Percentiles rank a stretch among this genome's conserved stretches.
phyloP scores from a whole-genome alignment of 2,888 invertebrate species.

The Stictocephala bisonia region DNA sequence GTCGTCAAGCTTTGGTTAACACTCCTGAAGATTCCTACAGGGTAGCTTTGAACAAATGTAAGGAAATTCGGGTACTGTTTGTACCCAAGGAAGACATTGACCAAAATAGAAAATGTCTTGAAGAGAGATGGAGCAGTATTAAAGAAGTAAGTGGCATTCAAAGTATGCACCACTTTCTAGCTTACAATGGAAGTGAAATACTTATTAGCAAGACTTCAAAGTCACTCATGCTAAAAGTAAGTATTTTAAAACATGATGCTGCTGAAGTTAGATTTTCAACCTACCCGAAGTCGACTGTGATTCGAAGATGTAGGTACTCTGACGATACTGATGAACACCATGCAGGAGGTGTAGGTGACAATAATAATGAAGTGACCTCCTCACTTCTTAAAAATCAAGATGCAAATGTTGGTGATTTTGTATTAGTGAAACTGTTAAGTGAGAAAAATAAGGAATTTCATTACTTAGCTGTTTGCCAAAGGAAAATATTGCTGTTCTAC shows the following conservation, averaged over 20 bases:
- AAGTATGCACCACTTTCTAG: conserved; percentile 10
- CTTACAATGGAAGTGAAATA: conserved; percentile 4
- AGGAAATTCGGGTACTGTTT: conserved; percentile 11
- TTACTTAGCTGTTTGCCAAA: conserved; percentile 21
- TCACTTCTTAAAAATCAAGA: neutral
- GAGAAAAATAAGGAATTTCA: neutral
- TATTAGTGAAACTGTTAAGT: conserved; percentile 1
- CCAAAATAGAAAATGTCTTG: conserved; percentile 3
- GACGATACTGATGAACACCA: neutral
- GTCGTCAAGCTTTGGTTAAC: conserved; percentile 1
- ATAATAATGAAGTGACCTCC: neutral
- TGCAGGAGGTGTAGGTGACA: neutral
- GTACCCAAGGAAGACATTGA: conserved; percentile 18
- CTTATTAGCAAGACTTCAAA: conserved; percentile 3
- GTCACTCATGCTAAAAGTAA: conserved; percentile 18
- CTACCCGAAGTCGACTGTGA: neutral
- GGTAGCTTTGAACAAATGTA: conserved; percentile 7
- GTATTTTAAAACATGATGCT: neutral
- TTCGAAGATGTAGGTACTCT: neutral
- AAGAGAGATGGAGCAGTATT: neutral
- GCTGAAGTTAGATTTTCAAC: neutral
- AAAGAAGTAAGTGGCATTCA: conserved; percentile 6
- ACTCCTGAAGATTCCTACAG: conserved; percentile 17
- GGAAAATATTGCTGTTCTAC: no score
- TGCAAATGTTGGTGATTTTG: conserved; percentile 8